Evolutionary conservation across 2,888 invertebrate genomes (phyloP).

Genomic region (Idaea straminata): DNA sequence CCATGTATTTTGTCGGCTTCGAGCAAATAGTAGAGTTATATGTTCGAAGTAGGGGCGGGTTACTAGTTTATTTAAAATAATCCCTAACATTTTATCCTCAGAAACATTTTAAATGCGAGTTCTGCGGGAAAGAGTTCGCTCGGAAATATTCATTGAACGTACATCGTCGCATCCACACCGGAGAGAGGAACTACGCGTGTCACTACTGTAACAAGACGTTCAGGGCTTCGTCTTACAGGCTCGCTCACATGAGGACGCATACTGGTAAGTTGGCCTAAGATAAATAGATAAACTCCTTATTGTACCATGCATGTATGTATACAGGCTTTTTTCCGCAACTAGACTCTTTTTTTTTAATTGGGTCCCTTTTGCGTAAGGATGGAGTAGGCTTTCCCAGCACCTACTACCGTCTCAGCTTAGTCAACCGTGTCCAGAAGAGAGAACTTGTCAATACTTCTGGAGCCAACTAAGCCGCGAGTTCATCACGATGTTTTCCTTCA

Average conservation of each 20-base stretch:
- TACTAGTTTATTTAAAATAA: neutral
- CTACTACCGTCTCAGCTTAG: too few species aligned
- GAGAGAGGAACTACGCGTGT: constrained; percentile 92
- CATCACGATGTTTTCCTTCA: too few species aligned
- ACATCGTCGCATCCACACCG: constrained; percentile 92
- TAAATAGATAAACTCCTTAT: constrained; percentile 83
- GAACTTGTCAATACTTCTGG: too few species aligned
- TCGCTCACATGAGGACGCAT: constrained; percentile 91
- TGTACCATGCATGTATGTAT: too few species aligned
- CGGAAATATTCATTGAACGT: constrained; percentile 92
- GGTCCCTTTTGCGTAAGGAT: too few species aligned
- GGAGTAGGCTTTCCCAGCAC: too few species aligned
- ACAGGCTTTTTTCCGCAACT: too few species aligned
- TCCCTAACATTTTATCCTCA: constrained; percentile 52
- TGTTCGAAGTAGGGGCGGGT: too few species aligned
- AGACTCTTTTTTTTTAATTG: too few species aligned
- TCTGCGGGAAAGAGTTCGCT: constrained; percentile 93
- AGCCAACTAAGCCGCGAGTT: too few species aligned
- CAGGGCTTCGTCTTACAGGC: constrained; percentile 91
- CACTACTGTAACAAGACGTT: constrained; percentile 91
- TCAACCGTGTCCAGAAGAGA: too few species aligned
- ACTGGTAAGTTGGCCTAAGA: constrained; percentile 78
- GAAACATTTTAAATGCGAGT: constrained; percentile 93
- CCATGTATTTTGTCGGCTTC: too few species aligned
- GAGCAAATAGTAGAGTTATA: neutral